Conservation (phyloP, 2,797 vertebrate genomes). For the Atherinosoma microstoma region DNA sequence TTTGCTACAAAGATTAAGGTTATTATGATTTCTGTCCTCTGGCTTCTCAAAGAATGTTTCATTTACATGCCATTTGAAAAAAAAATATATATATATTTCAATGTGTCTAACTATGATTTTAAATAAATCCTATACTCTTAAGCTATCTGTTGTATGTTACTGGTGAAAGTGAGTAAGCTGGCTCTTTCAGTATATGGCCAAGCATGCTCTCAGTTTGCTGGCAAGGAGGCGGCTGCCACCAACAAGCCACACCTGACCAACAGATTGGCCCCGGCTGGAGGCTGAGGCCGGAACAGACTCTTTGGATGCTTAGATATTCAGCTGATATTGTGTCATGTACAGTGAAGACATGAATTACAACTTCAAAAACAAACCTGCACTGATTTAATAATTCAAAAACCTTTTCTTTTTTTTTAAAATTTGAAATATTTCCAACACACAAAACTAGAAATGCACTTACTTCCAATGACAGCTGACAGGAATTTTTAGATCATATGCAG, state of each 20-base stretch:
- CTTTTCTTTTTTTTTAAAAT: background rate
- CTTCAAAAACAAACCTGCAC: background rate
- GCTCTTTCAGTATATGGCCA: conserved; percentile 31
- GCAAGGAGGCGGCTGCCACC: conserved; percentile 53
- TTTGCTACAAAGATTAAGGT: conserved; percentile 1
- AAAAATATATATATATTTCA: background rate
- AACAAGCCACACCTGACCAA: conserved; percentile 71
- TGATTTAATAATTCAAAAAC: background rate
- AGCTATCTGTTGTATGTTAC: background rate
- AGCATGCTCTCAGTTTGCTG: conserved; percentile 57
- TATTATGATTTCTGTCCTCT: conserved; percentile 13
- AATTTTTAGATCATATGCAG: no score
- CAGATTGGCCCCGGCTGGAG: conserved; percentile 82
- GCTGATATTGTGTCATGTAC: conserved; percentile 20
- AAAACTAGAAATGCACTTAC: no score
- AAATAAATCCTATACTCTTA: background rate
- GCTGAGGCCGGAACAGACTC: conserved; percentile 47
- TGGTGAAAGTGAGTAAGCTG: conserved; percentile 28
- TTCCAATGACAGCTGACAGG: no score
- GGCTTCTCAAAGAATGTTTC: background rate
- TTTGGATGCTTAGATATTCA: conserved; percentile 38
- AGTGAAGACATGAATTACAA: background rate
- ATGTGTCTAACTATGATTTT: conserved; percentile 6
- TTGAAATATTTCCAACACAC: no score
- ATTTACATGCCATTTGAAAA: conserved; percentile 12